phyloP scores from a whole-genome alignment of 2,113 vertebrate genomes.

The Rhipidura dahli region DNA sequence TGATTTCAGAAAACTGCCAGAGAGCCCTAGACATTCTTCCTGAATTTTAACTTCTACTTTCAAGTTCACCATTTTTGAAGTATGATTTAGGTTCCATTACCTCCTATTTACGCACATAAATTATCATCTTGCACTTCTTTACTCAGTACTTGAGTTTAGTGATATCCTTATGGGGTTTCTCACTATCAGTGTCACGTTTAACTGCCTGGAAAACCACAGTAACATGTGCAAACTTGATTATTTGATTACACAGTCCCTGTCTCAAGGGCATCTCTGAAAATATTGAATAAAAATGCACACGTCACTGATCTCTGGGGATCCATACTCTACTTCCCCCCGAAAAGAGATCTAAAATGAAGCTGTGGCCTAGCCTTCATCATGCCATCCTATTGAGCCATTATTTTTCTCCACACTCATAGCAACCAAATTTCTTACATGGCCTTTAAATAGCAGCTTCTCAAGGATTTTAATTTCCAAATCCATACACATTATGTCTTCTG shows the following conservation, averaged over 20 bases:
- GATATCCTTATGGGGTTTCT: neutral
- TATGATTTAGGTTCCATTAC: neutral
- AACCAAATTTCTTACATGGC: neutral
- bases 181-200: neutral
- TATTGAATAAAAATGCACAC: neutral
- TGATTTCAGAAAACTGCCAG: neutral
- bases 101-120: neutral
- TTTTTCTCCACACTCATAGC: neutral
- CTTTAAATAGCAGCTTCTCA: neutral
- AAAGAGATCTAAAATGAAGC: neutral
- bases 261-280: neutral
- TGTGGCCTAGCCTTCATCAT: neutral
- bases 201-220: neutral
- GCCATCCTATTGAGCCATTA: neutral
- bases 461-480: neutral
- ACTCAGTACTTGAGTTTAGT: neutral
- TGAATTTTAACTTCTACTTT: neutral
- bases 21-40: neutral
- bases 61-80: neutral
- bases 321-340: neutral
- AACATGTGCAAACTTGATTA: neutral
- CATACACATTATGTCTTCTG: neutral
- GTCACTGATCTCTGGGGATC: neutral
- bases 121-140: neutral
- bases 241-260: neutral